Conservation (phyloP, 2,888 invertebrate species). For the Chalcosyrphus nemorum region DNA sequence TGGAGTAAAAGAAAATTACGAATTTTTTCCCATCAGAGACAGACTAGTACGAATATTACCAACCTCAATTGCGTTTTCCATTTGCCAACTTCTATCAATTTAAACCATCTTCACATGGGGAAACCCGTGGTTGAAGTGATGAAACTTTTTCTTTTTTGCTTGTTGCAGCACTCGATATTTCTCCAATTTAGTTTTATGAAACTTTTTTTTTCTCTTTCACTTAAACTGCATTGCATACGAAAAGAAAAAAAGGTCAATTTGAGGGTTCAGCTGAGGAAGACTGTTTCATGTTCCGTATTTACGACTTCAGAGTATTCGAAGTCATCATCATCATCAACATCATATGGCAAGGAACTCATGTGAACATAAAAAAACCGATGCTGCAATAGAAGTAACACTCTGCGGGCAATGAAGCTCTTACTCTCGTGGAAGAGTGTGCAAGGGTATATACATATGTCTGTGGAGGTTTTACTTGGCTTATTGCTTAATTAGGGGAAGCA, state of each 20-base stretch:
- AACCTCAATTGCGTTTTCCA: background rate
- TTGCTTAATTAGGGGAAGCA: slow-evolving; percentile 51
- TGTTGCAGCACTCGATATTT: background rate
- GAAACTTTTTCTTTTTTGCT: background rate
- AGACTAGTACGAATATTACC: background rate
- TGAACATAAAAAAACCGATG: slow-evolving; percentile 45
- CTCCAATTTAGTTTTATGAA: slow-evolving; percentile 24
- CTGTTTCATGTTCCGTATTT: slow-evolving; percentile 38
- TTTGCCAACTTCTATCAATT: background rate
- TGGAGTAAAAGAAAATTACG: too few species aligned
- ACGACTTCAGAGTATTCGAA: slow-evolving; percentile 19
- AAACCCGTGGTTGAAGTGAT: background rate
- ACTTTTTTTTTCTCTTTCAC: slow-evolving; percentile 16
- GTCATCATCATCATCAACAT: slow-evolving; percentile 33
- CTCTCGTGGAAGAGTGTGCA: background rate
- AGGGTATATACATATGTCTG: background rate
- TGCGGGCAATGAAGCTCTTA: background rate
- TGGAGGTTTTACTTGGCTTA: background rate
- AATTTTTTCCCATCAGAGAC: background rate
- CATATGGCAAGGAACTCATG: slow-evolving; percentile 19
- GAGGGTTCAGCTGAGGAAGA: slow-evolving; percentile 33
- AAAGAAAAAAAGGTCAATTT: slow-evolving; percentile 48
- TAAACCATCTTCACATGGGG: background rate
- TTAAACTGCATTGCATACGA: slow-evolving; percentile 14
- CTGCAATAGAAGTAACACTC: slow-evolving; percentile 21